These are phyloP conservation scores for Macroteleia sp. DNA, from an alignment of 2,888 invertebrate genomes.

Conservation along the genomic window DNA sequence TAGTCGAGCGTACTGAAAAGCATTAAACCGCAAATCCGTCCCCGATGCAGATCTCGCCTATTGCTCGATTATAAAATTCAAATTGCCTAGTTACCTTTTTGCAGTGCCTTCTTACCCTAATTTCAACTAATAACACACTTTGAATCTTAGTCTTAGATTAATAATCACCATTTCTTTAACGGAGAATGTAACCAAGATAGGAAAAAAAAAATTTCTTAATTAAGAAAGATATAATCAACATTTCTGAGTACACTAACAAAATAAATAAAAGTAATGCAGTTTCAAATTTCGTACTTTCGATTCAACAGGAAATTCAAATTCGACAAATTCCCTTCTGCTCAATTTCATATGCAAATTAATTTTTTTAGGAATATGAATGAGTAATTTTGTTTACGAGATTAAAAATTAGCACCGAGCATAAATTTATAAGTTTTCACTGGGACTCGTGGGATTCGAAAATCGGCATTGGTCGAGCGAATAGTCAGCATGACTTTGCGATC, in stretches of 20 bases:
- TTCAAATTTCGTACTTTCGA: too few relatives aligned
- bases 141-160: slow-evolving; percentile 16
- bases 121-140: slow-evolving; percentile 46
- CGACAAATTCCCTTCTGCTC: too few relatives aligned
- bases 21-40: slow-evolving; percentile 73
- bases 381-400: neutral
- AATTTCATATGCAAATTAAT: too few relatives aligned
- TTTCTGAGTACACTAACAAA: too few relatives aligned
- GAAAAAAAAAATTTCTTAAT: neutral
- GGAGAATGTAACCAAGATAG: neutral
- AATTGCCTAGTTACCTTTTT: slow-evolving; percentile 45
- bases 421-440: slow-evolving; percentile 56
- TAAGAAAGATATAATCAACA: too few relatives aligned
- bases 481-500: slow-evolving; percentile 76
- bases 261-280: too few relatives aligned
- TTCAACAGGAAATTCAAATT: too few relatives aligned
- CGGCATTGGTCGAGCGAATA: slow-evolving; percentile 64
- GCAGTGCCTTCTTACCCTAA: slow-evolving; percentile 21
- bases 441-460: slow-evolving; percentile 43
- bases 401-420: slow-evolving; percentile 38
- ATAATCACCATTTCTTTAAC: slow-evolving; percentile 24
- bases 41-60: slow-evolving; percentile 58
- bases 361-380: slow-evolving; percentile 25
- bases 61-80: slow-evolving; percentile 52
- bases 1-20: slow-evolving; percentile 67